phyloP scores from a whole-genome alignment of 2,113 vertebrate genomes.

The Emydura subglobosa region DNA sequence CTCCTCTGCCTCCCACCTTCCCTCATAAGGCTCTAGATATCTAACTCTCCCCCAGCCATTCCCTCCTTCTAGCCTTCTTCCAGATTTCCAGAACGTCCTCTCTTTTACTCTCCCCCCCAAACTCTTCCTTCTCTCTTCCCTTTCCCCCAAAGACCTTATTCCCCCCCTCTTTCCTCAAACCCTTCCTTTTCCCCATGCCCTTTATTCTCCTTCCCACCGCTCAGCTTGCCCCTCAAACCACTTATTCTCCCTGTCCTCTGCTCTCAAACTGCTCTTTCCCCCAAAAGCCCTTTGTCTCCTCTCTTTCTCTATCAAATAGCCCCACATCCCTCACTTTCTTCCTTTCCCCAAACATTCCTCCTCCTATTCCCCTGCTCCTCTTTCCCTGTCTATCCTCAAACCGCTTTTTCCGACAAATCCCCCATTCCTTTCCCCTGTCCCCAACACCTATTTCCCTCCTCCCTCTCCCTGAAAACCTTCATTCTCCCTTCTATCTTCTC shows the following conservation, averaged over 20 bases:
- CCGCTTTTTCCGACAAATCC: not conserved
- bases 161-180: not conserved
- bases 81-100: not conserved
- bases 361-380: not conserved
- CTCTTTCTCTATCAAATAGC: not conserved
- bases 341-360: not conserved
- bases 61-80: not conserved
- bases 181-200: not conserved
- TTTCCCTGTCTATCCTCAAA: not conserved
- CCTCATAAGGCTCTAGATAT: not conserved
- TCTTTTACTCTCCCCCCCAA: not conserved
- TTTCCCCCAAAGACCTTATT: rapidly evolving
- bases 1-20: not conserved
- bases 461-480: not conserved
- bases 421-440: not conserved
- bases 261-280: rapidly evolving
- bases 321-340: not conserved
- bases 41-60: not conserved
- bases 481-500: not conserved
- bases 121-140: not conserved
- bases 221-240: not conserved
- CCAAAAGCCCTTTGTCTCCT: not conserved
- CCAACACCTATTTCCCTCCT: not conserved
- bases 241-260: rapidly evolving
- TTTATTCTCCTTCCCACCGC: not conserved